Conservation (phyloP, 2,888 invertebrate species). For the Andricus curvator region DNA sequence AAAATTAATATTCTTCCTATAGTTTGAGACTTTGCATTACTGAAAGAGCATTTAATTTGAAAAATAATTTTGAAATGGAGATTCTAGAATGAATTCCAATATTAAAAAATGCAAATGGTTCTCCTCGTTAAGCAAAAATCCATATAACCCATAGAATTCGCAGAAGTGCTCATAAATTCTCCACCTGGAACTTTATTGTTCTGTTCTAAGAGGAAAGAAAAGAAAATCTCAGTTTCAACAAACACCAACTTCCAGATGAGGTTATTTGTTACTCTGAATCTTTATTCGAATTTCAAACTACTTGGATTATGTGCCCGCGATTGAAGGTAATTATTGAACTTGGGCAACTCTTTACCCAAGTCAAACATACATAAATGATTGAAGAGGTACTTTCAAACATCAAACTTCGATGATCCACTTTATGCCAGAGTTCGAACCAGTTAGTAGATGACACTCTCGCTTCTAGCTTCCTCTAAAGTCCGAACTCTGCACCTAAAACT, state of each 20-base stretch:
- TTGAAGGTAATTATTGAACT: conserved; percentile 39
- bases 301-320: conserved; percentile 33
- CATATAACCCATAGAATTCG: neutral
- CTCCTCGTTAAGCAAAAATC: neutral
- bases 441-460: conserved; percentile 12
- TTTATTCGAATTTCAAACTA: conserved; percentile 1
- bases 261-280: neutral
- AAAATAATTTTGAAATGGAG: no score
- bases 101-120: no score
- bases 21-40: no score
- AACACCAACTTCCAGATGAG: neutral
- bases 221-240: neutral
- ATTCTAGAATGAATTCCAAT: no score
- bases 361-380: conserved; percentile 33
- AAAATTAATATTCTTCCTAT: no score
- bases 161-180: conserved; percentile 17
- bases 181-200: conserved; percentile 17
- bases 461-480: conserved; percentile 22
- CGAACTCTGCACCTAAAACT: conserved; percentile 12
- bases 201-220: neutral
- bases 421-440: conserved; percentile 36
- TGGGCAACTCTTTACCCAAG: conserved; percentile 24
- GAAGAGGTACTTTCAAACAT: conserved; percentile 30
- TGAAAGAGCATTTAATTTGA: no score
- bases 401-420: conserved; percentile 38